Evolutionary conservation across 2,888 invertebrate genomes (phyloP), one percentile per base, ranked within the genome.

Genomic region (Ochropleura leucogaster): DNA sequence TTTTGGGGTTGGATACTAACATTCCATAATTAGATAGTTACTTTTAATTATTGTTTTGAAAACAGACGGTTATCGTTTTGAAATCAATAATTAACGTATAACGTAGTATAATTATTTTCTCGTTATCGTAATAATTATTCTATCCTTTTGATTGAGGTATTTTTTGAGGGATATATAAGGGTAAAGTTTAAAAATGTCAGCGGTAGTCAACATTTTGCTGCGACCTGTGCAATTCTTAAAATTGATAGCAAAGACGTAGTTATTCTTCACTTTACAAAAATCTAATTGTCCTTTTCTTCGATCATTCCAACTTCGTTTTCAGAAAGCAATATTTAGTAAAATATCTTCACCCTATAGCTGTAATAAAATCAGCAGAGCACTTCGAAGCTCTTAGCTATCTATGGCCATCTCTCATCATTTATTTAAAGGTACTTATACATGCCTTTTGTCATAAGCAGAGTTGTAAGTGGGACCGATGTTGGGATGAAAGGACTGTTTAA

Each of bases 311-410:
- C 4, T 55, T 12, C 6, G 5, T 18, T 44, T 40, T 46, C 55
- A 55, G 73, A 74, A 57, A 20, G 12, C n/a, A 67, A 68, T 60
- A 68, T 62, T 77, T 53, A 20, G 60, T 62, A 0, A 64, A 57
- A 71, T 76, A 70, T 78, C 74, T 68, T 72, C 53, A 82, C 30
- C 47, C 51, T 40, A 30, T 12, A 47, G 18, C 57, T 63, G 46
- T 81, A 82, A 81, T 78, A 60, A 18, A 63, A 78, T 80, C 80
- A 78, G 51, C 60, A 63, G 63, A 77, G 80, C 80, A 82, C 82
- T 81, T 10, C 44, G 53, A 42, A 40, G 69, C 83, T 74, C 71
- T 75, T 51, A 70, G 65, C 65, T 6, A 14, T 62, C 59, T n/a
- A 42, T 68, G 72, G 47, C 59, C 69, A 83, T 72, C 30, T 42